These are phyloP conservation scores for Augochlorella aurata DNA, from an alignment of 2,888 invertebrate genomes.

Conservation along the genomic window DNA sequence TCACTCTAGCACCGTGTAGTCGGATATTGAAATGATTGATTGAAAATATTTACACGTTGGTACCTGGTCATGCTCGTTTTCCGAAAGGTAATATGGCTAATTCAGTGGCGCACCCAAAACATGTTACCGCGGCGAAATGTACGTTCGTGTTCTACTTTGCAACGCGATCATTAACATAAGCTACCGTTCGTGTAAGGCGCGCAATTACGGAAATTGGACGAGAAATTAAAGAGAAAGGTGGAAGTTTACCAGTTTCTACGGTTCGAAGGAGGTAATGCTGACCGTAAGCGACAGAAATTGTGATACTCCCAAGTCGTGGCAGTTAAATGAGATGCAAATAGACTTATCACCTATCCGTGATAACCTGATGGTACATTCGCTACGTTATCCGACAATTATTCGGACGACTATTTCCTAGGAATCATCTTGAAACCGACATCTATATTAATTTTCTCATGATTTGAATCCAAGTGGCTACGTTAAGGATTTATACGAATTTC, in stretches of 20 bases:
- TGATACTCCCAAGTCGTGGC: background rate
- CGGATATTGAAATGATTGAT: conserved; percentile 3
- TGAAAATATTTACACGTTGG: background rate
- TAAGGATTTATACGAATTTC: no score
- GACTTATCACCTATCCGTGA: conserved; percentile 4
- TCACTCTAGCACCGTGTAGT: background rate
- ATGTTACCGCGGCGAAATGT: conserved; percentile 32
- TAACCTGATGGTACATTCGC: background rate
- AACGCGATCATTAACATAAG: conserved; percentile 56
- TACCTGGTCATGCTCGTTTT: background rate
- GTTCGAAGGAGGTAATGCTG: conserved; percentile 1
- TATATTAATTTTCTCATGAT: background rate
- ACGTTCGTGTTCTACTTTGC: conserved; percentile 58
- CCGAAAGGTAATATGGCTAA: background rate
- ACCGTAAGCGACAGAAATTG: conserved; percentile 17
- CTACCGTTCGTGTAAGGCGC: conserved; percentile 42
- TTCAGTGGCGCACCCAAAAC: conserved; percentile 46
- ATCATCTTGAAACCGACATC: background rate
- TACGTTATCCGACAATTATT: background rate
- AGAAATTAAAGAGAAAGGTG: conserved; percentile 60
- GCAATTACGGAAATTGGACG: conserved; percentile 62
- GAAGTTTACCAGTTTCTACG: conserved; percentile 46
- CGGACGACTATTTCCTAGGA: background rate
- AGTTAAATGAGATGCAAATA: conserved; percentile 9
- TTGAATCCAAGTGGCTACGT: no score